Evolutionary conservation across 2,113 vertebrate species (phyloP).

Genomic region (Paraplagusia blochii): DNA sequence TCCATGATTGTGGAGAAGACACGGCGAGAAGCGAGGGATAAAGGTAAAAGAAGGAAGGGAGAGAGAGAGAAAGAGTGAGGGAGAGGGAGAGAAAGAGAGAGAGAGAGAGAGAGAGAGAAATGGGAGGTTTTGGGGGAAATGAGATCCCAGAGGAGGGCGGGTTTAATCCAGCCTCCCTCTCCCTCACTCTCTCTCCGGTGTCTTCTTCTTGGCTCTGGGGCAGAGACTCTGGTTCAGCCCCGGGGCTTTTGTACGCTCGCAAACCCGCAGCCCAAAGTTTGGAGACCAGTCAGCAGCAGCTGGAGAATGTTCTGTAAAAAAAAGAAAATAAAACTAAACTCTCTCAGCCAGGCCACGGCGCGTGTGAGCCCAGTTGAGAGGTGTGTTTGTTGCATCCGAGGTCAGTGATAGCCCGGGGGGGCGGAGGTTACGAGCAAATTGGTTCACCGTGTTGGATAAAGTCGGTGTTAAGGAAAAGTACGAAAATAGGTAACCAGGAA

Average conservation of each 20-base stretch:
- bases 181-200: constrained; percentile 47
- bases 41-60: constrained; percentile 62
- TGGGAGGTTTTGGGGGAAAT: constrained; percentile 76
- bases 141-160: constrained; percentile 72
- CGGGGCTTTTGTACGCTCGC: constrained; percentile 15
- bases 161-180: constrained; percentile 70
- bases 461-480: too few relatives aligned
- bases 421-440: too few relatives aligned
- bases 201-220: constrained; percentile 62
- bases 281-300: constrained; percentile 32
- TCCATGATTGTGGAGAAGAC: constrained; percentile 72
- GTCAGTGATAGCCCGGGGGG: too few relatives aligned
- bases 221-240: constrained; percentile 60
- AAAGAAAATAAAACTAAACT: neutral
- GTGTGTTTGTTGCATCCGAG: too few relatives aligned
- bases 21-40: constrained; percentile 70
- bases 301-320: neutral
- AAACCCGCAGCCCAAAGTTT: constrained; percentile 59
- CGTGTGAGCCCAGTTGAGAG: too few relatives aligned
- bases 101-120: constrained; percentile 63
- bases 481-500: too few relatives aligned
- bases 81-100: constrained; percentile 27
- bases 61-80: constrained; percentile 32
- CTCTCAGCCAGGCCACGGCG: too few relatives aligned
- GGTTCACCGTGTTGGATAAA: too few relatives aligned